These are phyloP conservation scores for Bostrychus sinensis DNA, from an alignment of 2,113 vertebrate genomes.

Conservation along the genomic window DNA sequence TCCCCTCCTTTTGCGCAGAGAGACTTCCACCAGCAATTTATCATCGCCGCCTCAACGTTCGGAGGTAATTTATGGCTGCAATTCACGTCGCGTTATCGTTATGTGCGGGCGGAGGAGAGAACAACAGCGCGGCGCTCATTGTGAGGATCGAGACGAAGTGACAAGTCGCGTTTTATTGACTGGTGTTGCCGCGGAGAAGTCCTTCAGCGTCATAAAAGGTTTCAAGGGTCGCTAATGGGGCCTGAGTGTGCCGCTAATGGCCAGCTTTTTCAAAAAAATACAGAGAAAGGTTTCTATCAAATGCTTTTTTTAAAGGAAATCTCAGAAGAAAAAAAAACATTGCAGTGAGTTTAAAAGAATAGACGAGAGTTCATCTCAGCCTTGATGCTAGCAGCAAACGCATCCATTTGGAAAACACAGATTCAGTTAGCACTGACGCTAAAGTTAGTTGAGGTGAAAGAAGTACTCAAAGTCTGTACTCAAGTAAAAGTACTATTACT, in stretches of 20 bases:
- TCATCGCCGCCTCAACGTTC: conserved; percentile 62
- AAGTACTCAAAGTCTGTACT: too few species aligned
- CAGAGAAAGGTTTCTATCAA: background rate
- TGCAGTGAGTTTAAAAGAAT: too few species aligned
- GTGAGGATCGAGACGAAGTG: conserved; percentile 19
- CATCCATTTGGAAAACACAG: too few species aligned
- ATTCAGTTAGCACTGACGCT: too few species aligned
- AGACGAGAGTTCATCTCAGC: too few species aligned
- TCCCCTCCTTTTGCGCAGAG: conserved; percentile 22
- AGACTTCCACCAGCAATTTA: conserved; percentile 73
- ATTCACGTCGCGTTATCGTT: conserved; percentile 58
- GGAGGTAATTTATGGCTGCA: conserved; percentile 65
- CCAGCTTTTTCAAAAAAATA: conserved; percentile 6
- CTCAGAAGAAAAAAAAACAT: background rate
- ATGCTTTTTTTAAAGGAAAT: too few species aligned
- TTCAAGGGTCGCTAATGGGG: conserved; percentile 57
- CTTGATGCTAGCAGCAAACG: too few species aligned
- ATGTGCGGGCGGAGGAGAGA: conserved; percentile 16
- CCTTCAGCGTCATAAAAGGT: conserved; percentile 7
- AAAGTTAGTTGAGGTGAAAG: too few species aligned
- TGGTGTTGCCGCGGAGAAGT: conserved; percentile 3
- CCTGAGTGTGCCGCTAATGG: conserved; percentile 35
- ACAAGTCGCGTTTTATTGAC: conserved; percentile 28
- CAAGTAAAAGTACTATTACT: too few species aligned
- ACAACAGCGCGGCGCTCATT: conserved; percentile 42